Conservation (phyloP, 2,888 invertebrate species). For the Horisme vitalbata region DNA sequence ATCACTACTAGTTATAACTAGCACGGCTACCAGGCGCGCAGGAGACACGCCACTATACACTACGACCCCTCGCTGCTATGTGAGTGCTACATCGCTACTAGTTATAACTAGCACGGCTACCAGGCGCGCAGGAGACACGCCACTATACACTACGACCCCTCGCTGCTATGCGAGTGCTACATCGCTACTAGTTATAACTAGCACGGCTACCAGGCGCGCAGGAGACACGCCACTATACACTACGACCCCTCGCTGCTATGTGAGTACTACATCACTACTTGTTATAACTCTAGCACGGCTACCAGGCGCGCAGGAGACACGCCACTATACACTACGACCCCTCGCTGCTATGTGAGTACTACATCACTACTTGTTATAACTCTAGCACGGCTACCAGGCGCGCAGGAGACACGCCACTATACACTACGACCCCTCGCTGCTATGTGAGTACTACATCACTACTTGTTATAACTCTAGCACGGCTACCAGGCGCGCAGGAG, state of each 20-base stretch:
- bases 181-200: too few relatives aligned
- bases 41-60: constrained; percentile 78
- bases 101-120: too few relatives aligned
- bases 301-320: constrained; percentile 84
- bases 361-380: too few relatives aligned
- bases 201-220: constrained; percentile 86
- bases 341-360: constrained; percentile 49
- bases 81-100: too few relatives aligned
- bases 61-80: constrained; percentile 61
- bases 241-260: constrained; percentile 61
- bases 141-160: constrained; percentile 64
- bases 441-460: constrained; percentile 47
- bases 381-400: constrained; percentile 86
- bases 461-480: too few relatives aligned
- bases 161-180: constrained; percentile 50
- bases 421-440: constrained; percentile 54
- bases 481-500: constrained; percentile 85
- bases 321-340: constrained; percentile 72
- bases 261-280: too few relatives aligned
- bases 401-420: constrained; percentile 82
- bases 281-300: too few relatives aligned
- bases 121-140: constrained; percentile 85
- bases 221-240: constrained; percentile 78
- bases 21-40: constrained; percentile 86
- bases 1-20: too few relatives aligned